phyloP scores from a whole-genome alignment of 1,140 invertebrate genomes.

The Listronotus oregonensis region DNA sequence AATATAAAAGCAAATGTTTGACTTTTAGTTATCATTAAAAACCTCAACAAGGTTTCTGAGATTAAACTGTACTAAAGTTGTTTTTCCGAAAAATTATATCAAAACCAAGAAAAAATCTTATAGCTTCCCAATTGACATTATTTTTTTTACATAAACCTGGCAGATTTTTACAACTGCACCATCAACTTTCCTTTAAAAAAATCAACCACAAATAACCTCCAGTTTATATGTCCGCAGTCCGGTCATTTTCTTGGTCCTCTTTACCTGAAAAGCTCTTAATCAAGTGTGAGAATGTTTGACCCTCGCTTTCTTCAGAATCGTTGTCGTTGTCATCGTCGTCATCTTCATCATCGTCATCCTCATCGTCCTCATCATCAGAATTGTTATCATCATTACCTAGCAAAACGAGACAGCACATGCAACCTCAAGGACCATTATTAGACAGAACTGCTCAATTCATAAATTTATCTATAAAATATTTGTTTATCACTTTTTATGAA shows the following conservation, averaged over 20 bases:
- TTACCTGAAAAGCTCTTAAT: conserved; percentile 50
- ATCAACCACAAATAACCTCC: conserved; percentile 20
- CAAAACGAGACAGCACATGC: conserved; percentile 54
- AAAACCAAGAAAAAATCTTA: no score
- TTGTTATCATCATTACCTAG: conserved; percentile 57
- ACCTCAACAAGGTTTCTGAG: no score
- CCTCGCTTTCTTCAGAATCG: conserved; percentile 9
- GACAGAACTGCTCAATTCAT: conserved; percentile 22
- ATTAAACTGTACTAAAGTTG: no score
- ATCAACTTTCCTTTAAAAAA: conserved; percentile 8
- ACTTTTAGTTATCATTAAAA: no score
- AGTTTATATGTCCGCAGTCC: conserved; percentile 4
- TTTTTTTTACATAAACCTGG: no score
- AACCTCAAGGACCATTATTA: conserved; percentile 36
- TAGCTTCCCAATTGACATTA: no score
- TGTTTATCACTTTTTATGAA: no score
- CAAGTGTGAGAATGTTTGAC: conserved; percentile 30
- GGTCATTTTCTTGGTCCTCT: conserved; percentile 15
- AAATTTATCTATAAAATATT: not conserved
- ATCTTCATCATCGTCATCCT: conserved; percentile 62
- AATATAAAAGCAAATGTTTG: no score
- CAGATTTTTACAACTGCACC: no score
- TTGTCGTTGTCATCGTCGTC: conserved; percentile 57
- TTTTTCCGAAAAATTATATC: no score
- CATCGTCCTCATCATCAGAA: conserved; percentile 59